Evolutionary conservation across 2,797 vertebrate species (phyloP), one percentile per base, ranked within the genome.

Genomic region (Lepus townsendii): DNA sequence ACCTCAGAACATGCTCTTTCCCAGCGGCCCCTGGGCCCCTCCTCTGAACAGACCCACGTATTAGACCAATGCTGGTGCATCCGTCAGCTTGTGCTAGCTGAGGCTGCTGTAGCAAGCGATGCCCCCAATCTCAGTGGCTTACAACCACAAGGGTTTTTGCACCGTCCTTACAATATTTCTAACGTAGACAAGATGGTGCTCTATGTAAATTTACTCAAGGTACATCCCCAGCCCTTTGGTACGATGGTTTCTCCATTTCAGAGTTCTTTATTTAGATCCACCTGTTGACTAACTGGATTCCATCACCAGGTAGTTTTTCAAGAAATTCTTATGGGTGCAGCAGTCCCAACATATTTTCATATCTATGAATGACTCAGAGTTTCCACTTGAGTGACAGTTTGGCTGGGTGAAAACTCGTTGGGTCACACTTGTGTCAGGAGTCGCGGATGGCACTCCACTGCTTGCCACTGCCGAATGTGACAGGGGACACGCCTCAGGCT

Each of bases 231-330:
- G 14, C 32, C 54, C 77, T 86, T 52, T 83, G 69, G 47, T 24
- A 8, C 32, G 72, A 80, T 75, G 27, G 24, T 38, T 38, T 90
- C 69, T 91, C 80, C 65, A 84, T 75, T 85, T 73, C 75, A 47
- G 88, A 82, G 57, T 85, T 91, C 87, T 95, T 95, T 84, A 87
- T 96, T 94, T 93, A 92, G 57, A 60, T 32, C 84, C 35, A 12
- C 73, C 65, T 95, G 69, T 94, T 66, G 73, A 91, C 84, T 57
- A 73, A 83, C 52, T 76, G 73, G 47, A 90, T 93, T 95, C 82
- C 52, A 68, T 76, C 42, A 42, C 20, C 65, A 83, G 35, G 42
- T 60, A 88, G 73, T 75, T 92, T 96, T 82, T 92, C 27, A 30
- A 93, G 91, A 96, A 73, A 63, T 85, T 32, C 14, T 84, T 69